Conservation (phyloP, 1,140 invertebrate genomes). For the Metopolophium dirhodum region DNA sequence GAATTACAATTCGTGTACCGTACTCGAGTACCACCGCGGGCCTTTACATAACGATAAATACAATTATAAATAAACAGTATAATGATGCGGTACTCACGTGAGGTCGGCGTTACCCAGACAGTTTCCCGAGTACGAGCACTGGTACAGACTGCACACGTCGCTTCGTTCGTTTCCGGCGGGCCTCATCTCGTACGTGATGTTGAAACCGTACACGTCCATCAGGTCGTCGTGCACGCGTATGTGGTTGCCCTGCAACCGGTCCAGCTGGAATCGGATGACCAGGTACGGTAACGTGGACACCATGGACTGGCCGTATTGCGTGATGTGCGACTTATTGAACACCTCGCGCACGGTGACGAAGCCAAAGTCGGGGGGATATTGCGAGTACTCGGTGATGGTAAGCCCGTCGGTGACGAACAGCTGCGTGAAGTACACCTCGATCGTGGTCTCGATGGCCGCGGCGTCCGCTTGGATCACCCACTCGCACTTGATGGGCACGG, state of each 20-base stretch:
- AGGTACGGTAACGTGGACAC: slow-evolving; percentile 77
- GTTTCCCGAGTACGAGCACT: slow-evolving; percentile 83
- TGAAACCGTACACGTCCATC: slow-evolving; percentile 88
- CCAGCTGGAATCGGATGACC: slow-evolving; percentile 77
- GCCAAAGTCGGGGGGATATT: neutral
- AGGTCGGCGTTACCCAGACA: slow-evolving; percentile 77
- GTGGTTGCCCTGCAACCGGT: slow-evolving; percentile 80
- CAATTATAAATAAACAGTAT: neutral
- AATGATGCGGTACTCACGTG: slow-evolving; percentile 66
- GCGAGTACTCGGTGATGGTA: slow-evolving; percentile 78
- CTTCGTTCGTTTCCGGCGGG: slow-evolving; percentile 62
- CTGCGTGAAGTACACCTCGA: slow-evolving; percentile 86
- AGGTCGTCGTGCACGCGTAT: slow-evolving; percentile 80
- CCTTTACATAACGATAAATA: too few relatives aligned
- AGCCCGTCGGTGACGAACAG: slow-evolving; percentile 82
- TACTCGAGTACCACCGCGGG: too few relatives aligned
- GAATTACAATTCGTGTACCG: too few relatives aligned
- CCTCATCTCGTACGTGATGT: slow-evolving; percentile 85
- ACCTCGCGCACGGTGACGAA: neutral
- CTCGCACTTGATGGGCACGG: slow-evolving; percentile 80
- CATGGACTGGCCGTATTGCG: slow-evolving; percentile 72
- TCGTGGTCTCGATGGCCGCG: slow-evolving; percentile 66
- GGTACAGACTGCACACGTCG: slow-evolving; percentile 75
- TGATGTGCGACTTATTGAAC: slow-evolving; percentile 64
- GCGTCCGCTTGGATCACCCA: slow-evolving; percentile 81